A percentile compares a stretch with the other conserved stretches of the same genome.
Evolutionary conservation across 2,888 invertebrate genomes (phyloP).

Genomic region (Napeogenes inachia): DNA sequence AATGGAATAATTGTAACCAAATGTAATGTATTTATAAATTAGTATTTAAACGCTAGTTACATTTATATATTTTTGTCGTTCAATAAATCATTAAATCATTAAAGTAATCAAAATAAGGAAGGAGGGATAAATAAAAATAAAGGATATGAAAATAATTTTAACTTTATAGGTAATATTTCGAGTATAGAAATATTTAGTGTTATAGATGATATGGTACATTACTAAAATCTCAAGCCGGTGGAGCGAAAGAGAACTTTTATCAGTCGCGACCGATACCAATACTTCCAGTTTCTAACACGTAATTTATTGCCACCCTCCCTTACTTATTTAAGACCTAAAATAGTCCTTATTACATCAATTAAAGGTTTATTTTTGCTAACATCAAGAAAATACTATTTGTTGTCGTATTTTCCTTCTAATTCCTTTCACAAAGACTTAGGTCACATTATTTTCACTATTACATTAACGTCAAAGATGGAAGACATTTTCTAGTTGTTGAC

Average conservation of each 20-base stretch:
- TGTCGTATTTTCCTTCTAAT: slow-evolving; percentile 17
- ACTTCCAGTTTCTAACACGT: slow-evolving; percentile 60
- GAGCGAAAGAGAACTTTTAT: slow-evolving; percentile 68
- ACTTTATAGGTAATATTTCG: no score
- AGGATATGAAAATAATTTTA: no score
- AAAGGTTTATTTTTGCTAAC: slow-evolving; percentile 22
- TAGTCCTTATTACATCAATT: slow-evolving; percentile 14
- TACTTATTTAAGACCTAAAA: slow-evolving; percentile 12
- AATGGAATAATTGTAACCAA: no score
- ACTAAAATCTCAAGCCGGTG: slow-evolving; percentile 57
- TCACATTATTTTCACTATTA: slow-evolving; percentile 2
- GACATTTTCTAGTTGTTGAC: neutral
- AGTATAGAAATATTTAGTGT: neutral
- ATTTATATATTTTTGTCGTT: no score
- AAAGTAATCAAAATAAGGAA: no score
- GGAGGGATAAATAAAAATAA: no score
- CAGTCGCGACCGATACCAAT: slow-evolving; percentile 66
- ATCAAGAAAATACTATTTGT: slow-evolving; percentile 3
- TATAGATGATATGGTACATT: slow-evolving; percentile 32
- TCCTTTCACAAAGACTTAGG: slow-evolving; percentile 18
- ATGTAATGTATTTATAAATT: no score
- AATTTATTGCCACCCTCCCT: slow-evolving; percentile 66
- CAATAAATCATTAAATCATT: no score
- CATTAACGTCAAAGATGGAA: slow-evolving; percentile 1
- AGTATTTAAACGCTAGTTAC: no score